Base-by-base conservation (phyloP, 1,140 invertebrate species). In the Papilio dardanus region DNA sequence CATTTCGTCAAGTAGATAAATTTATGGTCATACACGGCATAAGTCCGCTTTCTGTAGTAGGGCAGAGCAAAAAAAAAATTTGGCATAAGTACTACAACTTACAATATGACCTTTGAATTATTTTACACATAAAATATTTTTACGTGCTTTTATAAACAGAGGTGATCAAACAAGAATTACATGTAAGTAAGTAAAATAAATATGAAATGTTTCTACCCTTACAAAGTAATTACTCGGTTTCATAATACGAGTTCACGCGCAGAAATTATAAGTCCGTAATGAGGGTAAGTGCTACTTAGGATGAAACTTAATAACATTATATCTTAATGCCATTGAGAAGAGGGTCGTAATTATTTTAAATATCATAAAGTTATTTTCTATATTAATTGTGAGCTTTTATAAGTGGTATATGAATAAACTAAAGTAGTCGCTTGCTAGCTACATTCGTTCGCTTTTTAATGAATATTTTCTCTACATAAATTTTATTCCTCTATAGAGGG, bases 271-370 rank as follows among this genome's bases (percentile, higher is more conserved):
- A 28, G 21, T 28, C 21, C 54, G 54, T 62, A 62, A 62, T 62
- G 54, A 62, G 54, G 54, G 54, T 62, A 62, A 62, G 54, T 62
- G 54, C 54, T 62, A 62, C 54, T 62, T 62, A 28, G 54, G 24
- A 62, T 14, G 21, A 24, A 62, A 62, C 54, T 54, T 54, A 24
- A 54, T 12, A 54, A 54, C 21, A 62, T 62, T 62, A 62, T 28
- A 62, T 62, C 54, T 28, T 62, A 62, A 62, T 62, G 54, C 10
- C 24, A 62, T 62, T 62, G 54, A 62, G 54, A 58, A 58, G 54
- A 14, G 54, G 24, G 30, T 62, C 54, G 10, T 62, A 62, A 62
- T 62, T 62, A 62, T 62, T 62, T 24, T 24, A 58, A 54, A 28
- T 21, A 62, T 62, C 24, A 28, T 28, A 62, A 62, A 62, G 24